Evolutionary conservation across 2,113 vertebrate genomes (phyloP).

Genomic region (Amblyopsis rosae): DNA sequence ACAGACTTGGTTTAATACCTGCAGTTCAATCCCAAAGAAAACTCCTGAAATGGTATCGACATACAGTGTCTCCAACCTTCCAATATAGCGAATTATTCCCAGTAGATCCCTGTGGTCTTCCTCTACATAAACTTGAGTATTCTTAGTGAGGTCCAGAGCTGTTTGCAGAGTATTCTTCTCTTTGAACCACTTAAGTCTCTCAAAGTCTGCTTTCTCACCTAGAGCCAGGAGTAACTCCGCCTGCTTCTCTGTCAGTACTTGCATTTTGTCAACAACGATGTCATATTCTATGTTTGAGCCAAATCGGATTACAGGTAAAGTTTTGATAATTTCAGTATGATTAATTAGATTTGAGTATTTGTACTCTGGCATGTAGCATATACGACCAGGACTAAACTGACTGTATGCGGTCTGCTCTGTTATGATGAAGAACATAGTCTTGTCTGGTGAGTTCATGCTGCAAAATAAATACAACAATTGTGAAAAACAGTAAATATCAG

Average conservation of each 20-base stretch:
- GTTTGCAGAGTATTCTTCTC: conserved; percentile 46
- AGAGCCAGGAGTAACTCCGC: conserved; percentile 72
- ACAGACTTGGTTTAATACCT: conserved; percentile 66
- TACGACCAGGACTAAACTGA: conserved; percentile 39
- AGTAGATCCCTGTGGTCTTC: conserved; percentile 42
- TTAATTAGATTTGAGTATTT: conserved; percentile 10
- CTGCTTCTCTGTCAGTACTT: conserved; percentile 27
- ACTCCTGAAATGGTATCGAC: neutral
- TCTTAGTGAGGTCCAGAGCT: conserved; percentile 44
- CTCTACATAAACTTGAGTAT: conserved; percentile 60
- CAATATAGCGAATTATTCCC: conserved; percentile 76
- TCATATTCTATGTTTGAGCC: accelerated
- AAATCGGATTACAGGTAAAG: conserved; percentile 37
- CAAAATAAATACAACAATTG: no score
- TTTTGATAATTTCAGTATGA: accelerated
- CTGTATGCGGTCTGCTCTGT: conserved; percentile 11
- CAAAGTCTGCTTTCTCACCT: neutral
- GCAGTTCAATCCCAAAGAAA: conserved; percentile 82
- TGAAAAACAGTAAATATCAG: no score
- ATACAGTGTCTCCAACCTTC: accelerated
- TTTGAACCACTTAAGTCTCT: conserved; percentile 70
- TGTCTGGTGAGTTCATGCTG: conserved; percentile 33
- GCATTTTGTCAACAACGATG: neutral
- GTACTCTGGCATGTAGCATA: conserved; percentile 63
- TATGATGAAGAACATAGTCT: conserved; percentile 75